Evolutionary conservation across 1,140 invertebrate species (phyloP), one percentile per base, ranked within the genome.

Genomic region (Bilobella aurantiaca): DNA sequence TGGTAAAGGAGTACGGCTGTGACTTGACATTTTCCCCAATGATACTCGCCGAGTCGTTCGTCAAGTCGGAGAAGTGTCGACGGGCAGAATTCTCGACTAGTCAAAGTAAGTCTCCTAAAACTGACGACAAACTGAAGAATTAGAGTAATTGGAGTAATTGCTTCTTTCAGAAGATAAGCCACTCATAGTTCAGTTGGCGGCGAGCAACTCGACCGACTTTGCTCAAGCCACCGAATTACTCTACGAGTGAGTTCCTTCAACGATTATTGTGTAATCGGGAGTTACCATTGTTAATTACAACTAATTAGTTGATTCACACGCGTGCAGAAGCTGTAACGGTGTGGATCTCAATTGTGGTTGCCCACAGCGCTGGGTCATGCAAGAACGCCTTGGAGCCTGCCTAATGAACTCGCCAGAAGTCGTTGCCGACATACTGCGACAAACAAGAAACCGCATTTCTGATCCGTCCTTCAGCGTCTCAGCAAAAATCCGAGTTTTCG

Each of bases 281-380:
- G n/a, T n/a, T n/a, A n/a, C n/a, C n/a, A n/a, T n/a, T n/a, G n/a
- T n/a, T n/a, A n/a, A n/a, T n/a, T n/a, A n/a, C n/a, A n/a, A n/a
- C n/a, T n/a, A n/a, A n/a, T n/a, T n/a, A n/a, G n/a, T n/a, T n/a
- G n/a, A n/a, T 59, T 64, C 27, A 2, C 18, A 16, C 56, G 12
- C 32, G 23, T n/a, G 32, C n/a, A 89, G 87, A 23, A 84, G 87
- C 81, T 85, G 85, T 58, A 87, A 92, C 82, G 95, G 94, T 27
- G 86, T 95, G 1, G 94, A 98, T 81, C 79, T 98, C 32, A 98
- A 98, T 76, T 97, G 94, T 82, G 95, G 96, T 8, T 98, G 96
- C 75, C 95, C 96, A 14, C 95, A 98, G 78, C 82, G 86, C 66
- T 98, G 93, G 93, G 94, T 93, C 0, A 88, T 92, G 75, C 83